Evolutionary conservation across 1,140 invertebrate genomes (phyloP), one percentile per base, ranked within the genome.

Genomic region (Drosophila repletoides): DNA sequence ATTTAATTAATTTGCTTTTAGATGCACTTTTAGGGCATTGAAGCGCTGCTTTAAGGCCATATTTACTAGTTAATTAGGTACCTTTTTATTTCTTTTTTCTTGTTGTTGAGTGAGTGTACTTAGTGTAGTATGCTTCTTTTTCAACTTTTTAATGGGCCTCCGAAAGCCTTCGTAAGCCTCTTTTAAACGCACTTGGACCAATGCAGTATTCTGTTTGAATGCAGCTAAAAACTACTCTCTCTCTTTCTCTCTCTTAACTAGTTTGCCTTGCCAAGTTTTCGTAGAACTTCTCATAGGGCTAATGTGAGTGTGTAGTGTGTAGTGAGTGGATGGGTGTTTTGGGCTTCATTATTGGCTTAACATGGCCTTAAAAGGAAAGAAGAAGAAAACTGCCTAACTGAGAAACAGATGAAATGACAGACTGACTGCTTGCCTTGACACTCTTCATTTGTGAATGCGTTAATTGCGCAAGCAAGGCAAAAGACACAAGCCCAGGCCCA

Each of bases 371-470:
- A 60, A 59, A 49, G 28, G 22, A 49, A 19, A 43, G 21, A 48
- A 43, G 24, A 17, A 38, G 49, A 66, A 49, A 61, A 41, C 41
- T 72, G 71, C 52, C 67, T 43, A 60, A 63, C 53, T 58, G 75
- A 60, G 52, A 36, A 51, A 48, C 53, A 24, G 36, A 66, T 53
- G 40, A 53, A 64, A 48, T 64, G 71, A 71, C 71, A 71, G 72
- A 43, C 36, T 43, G 63, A 17, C 53, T 53, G 69, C 33, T 67
- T 43, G 72, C 80, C 80, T 86, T 86, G 80, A 86, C 80, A 86
- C 80, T 86, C 80, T 86, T 86, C 80, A 86, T 86, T 86, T 86
- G 67, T 86, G 75, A 86, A 86, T 86, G 75, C 80, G 80, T 86
- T 86, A 86, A 86, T 86, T 86, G 80, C 71, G 79, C 61, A 55